phyloP scores from a whole-genome alignment of 1,140 invertebrate genomes.

The Calosoma granatense region DNA sequence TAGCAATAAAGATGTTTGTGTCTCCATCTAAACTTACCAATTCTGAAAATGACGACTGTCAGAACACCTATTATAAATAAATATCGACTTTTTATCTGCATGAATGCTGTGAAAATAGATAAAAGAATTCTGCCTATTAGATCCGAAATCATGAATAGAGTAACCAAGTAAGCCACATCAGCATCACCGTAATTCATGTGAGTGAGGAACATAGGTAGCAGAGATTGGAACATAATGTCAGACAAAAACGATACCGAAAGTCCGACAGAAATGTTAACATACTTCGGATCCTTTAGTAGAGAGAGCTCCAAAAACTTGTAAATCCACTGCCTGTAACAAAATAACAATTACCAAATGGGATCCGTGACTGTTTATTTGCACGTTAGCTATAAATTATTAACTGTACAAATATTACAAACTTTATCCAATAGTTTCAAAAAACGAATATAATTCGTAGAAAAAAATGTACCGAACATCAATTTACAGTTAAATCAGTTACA shows the following conservation, averaged over 20 bases:
- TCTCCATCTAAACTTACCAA: too few species aligned
- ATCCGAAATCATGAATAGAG: background rate
- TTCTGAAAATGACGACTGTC: background rate
- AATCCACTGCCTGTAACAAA: slow-evolving; percentile 11
- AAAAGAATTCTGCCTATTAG: background rate
- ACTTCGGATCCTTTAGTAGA: slow-evolving; percentile 18
- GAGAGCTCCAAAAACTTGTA: slow-evolving; percentile 12
- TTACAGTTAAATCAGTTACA: too few species aligned
- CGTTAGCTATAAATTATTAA: too few species aligned
- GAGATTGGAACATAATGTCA: slow-evolving; percentile 13
- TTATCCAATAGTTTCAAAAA: too few species aligned
- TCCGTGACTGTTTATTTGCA: too few species aligned
- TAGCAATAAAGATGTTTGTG: too few species aligned
- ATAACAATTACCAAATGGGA: background rate
- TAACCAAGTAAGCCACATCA: background rate
- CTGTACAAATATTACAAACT: too few species aligned
- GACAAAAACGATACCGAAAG: slow-evolving; percentile 20
- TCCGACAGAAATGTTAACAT: slow-evolving; percentile 13
- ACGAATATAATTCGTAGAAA: too few species aligned
- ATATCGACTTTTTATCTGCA: background rate
- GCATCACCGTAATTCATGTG: background rate
- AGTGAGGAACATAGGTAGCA: background rate
- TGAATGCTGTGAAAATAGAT: background rate
- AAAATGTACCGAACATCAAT: too few species aligned
- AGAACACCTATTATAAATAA: background rate